phyloP scores from a whole-genome alignment of 2,888 invertebrate genomes.

The Melolontha melolontha region DNA sequence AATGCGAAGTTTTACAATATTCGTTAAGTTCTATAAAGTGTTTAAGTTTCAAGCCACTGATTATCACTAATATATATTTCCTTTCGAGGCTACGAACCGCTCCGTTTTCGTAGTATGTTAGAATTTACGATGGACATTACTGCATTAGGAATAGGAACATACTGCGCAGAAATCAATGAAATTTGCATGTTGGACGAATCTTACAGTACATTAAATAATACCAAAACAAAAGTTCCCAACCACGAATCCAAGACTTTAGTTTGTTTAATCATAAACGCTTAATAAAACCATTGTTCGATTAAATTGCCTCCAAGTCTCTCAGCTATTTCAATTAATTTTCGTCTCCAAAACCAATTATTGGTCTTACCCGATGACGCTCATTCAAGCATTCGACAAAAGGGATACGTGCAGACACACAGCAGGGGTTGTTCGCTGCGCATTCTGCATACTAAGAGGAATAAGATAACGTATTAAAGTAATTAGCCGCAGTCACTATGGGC shows the following conservation, averaged over 20 bases:
- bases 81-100: no score
- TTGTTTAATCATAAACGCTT: no score
- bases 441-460: slow-evolving; percentile 13
- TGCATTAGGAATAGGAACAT: no score
- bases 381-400: slow-evolving; percentile 22
- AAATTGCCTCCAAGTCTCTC: slow-evolving; percentile 1
- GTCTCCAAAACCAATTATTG: slow-evolving; percentile 22
- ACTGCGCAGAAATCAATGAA: background rate
- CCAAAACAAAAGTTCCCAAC: background rate
- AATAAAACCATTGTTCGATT: slow-evolving; percentile 5
- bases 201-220: no score
- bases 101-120: no score
- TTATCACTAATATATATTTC: no score
- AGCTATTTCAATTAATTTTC: slow-evolving; percentile 22
- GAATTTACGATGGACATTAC: no score
- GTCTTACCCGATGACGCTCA: slow-evolving; percentile 4
- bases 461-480: slow-evolving; percentile 27
- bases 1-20: no score
- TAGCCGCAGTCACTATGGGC: slow-evolving; percentile 14
- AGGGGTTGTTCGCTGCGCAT: background rate
- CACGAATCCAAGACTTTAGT: background rate
- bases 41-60: no score
- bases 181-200: no score
- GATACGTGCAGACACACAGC: background rate
- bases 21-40: no score